These are phyloP conservation scores for Cryptoprocta ferox DNA, from an alignment of 2,797 vertebrate genomes.

Conservation along the genomic window DNA sequence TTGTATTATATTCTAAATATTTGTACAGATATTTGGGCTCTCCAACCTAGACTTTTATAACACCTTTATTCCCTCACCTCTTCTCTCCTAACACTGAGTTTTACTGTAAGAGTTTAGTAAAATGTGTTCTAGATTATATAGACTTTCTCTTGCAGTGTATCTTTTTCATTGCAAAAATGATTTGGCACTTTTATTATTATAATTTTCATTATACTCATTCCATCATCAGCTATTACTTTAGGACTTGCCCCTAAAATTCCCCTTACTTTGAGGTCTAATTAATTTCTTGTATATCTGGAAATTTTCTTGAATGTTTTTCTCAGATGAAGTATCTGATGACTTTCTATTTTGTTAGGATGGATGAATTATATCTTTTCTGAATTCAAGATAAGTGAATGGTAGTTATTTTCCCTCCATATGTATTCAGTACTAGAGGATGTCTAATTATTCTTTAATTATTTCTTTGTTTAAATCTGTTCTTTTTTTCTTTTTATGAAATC, in stretches of 20 bases:
- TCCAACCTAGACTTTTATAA: background rate
- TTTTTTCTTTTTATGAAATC: background rate
- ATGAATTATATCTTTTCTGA: background rate
- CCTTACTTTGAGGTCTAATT: background rate
- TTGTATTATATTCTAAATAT: background rate
- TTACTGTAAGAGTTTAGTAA: background rate
- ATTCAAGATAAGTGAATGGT: background rate
- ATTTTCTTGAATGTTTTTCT: background rate
- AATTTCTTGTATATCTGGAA: background rate
- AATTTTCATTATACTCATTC: background rate
- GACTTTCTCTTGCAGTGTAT: background rate
- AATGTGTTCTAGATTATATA: background rate
- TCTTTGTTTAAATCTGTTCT: background rate
- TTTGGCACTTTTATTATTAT: background rate
- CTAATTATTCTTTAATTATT: background rate
- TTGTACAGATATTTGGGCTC: background rate
- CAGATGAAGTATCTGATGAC: background rate
- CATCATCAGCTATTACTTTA: background rate
- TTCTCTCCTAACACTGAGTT: background rate
- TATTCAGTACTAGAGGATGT: background rate
- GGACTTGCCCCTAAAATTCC: background rate
- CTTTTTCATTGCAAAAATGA: background rate
- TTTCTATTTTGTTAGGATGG: background rate
- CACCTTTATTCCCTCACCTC: background rate
- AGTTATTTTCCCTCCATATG: background rate